Conservation (phyloP, 35 echinoderm and acorn worm species). For the Hemicentrotus pulcherrimus region DNA sequence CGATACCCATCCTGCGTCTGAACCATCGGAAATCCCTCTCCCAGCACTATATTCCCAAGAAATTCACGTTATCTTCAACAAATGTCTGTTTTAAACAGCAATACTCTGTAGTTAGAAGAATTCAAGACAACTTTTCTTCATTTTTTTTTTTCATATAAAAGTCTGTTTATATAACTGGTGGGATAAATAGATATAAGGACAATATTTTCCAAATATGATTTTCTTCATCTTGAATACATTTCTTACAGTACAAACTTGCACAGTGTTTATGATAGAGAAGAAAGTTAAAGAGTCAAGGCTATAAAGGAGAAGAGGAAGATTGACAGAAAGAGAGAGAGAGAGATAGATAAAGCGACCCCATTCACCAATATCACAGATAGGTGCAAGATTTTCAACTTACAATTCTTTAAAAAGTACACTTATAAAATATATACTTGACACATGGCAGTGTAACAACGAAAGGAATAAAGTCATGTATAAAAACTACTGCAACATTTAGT, state of each 20-base stretch:
- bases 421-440: conserved; percentile 19
- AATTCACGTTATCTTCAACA: neutral
- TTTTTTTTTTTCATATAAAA: conserved; percentile 47
- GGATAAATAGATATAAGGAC: conserved; percentile 55
- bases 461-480: conserved; percentile 33
- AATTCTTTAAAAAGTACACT: neutral
- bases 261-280: neutral
- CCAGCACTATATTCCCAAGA: conserved; percentile 11
- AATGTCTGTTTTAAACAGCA: conserved; percentile 18
- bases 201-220: conserved; percentile 50
- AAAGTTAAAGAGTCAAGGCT: neutral
- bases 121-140: conserved; percentile 25
- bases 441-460: conserved; percentile 22
- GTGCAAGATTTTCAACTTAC: conserved; percentile 18
- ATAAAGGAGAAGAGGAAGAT: neutral
- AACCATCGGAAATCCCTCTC: neutral
- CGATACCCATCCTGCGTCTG: neutral
- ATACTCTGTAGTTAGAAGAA: conserved; percentile 16
- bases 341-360: neutral
- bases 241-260: conserved; percentile 35
- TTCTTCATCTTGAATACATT: conserved; percentile 4
- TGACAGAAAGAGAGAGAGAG: neutral
- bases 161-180: neutral
- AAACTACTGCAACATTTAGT: conserved; percentile 35
- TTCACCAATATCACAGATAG: neutral